Evolutionary conservation across 2,888 invertebrate species (phyloP).

Genomic region (Leucoma salicis): DNA sequence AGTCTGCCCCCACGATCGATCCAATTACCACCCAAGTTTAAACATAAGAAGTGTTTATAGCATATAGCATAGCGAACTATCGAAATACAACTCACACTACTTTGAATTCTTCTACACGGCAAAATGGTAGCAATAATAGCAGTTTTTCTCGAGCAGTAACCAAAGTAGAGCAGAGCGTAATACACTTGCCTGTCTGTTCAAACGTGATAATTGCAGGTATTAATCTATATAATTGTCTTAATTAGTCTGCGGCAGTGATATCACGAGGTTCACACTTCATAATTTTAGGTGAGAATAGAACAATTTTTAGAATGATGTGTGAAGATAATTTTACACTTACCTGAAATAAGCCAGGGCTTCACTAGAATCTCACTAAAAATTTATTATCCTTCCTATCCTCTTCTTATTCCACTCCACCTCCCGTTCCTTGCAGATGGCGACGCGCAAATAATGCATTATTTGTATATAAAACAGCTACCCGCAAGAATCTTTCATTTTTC

Average conservation of each 20-base stretch:
- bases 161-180: conserved; percentile 20
- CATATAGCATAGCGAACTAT: conserved; percentile 11
- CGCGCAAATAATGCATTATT: too few species aligned
- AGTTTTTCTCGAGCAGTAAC: conserved; percentile 23
- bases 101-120: conserved; percentile 38
- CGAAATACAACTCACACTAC: conserved; percentile 24
- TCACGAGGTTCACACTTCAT: conserved; percentile 64
- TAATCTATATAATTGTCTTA: conserved; percentile 61
- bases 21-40: conserved; percentile 31
- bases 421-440: too few species aligned
- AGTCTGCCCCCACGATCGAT: conserved; percentile 42
- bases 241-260: conserved; percentile 62
- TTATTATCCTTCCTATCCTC: too few species aligned
- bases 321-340: not conserved
- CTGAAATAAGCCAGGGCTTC: too few species aligned
- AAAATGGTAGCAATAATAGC: conserved; percentile 34
- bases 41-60: conserved; percentile 25
- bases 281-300: conserved; percentile 29
- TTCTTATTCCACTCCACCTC: too few species aligned
- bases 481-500: too few species aligned
- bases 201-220: conserved; percentile 50
- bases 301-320: conserved; percentile 12
- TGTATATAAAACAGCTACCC: too few species aligned
- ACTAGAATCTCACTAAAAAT: too few species aligned
- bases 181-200: conserved; percentile 33